A percentile compares a stretch with the other conserved stretches of the same genome.
Conservation (phyloP, 2,888 invertebrate genomes). For the Lycia hirtaria region DNA sequence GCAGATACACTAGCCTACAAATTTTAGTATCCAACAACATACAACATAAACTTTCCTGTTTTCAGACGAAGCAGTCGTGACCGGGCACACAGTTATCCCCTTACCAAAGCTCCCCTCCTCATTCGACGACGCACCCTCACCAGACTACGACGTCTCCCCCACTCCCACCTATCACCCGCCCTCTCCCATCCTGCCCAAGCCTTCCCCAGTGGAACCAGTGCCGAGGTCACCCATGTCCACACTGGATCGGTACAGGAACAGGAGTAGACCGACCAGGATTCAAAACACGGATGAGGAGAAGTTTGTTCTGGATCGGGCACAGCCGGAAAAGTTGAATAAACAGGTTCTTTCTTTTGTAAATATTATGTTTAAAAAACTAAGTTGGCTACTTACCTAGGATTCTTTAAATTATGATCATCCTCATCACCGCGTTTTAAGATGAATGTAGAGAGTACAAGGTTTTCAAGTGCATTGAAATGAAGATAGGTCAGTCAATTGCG, state of each 20-base stretch:
- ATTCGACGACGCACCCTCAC: conserved; percentile 70
- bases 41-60: not conserved
- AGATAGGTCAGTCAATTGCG: too few species aligned
- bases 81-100: conserved; percentile 87
- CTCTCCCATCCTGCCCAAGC: conserved; percentile 68
- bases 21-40: too few species aligned
- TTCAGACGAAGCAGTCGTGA: conserved; percentile 86
- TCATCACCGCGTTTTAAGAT: too few species aligned
- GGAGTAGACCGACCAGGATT: conserved; percentile 71
- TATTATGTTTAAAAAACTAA: too few species aligned
- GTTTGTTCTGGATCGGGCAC: conserved; percentile 88
- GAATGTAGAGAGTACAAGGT: too few species aligned
- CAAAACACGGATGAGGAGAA: conserved; percentile 86
- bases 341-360: conserved; percentile 57
- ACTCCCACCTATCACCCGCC: conserved; percentile 67
- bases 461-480: too few species aligned
- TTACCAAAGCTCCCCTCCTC: conserved; percentile 87
- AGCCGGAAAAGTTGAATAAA: conserved; percentile 83
- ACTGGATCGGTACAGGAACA: conserved; percentile 76
- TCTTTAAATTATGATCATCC: too few species aligned
- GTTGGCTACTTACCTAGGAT: too few species aligned
- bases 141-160: conserved; percentile 65
- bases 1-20: too few species aligned
- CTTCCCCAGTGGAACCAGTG: conserved; percentile 53
- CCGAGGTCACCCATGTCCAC: conserved; percentile 76